phyloP scores from a whole-genome alignment of 2,888 invertebrate species.

The Luperina nickerlii region DNA sequence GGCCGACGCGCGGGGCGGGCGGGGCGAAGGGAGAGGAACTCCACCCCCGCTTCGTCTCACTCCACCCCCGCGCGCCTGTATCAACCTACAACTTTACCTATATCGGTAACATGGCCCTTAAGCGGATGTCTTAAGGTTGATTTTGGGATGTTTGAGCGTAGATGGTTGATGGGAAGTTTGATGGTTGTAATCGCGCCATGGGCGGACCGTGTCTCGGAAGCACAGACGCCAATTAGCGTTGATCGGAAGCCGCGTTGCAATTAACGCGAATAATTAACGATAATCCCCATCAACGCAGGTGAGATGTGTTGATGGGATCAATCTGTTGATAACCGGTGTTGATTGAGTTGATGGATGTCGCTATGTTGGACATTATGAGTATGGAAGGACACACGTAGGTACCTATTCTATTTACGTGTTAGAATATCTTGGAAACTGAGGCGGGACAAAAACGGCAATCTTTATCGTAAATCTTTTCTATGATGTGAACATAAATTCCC shows the following conservation, averaged over 20 bases:
- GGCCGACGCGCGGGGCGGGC: constrained; percentile 83
- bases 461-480: neutral
- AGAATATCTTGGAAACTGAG: neutral
- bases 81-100: constrained; percentile 81
- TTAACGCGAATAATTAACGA: constrained; percentile 82
- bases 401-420: neutral
- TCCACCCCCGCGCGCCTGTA: constrained; percentile 81
- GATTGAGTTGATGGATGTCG: constrained; percentile 11
- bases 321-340: constrained; percentile 54
- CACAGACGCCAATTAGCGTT: constrained; percentile 87
- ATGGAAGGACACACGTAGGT: neutral
- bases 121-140: constrained; percentile 68
- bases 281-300: constrained; percentile 67
- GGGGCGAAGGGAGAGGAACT: constrained; percentile 82
- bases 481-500: neutral
- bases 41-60: constrained; percentile 83
- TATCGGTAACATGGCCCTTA: constrained; percentile 77
- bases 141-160: constrained; percentile 70
- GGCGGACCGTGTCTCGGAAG: constrained; percentile 86
- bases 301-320: constrained; percentile 62
- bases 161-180: constrained; percentile 76
- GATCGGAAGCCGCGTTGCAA: constrained; percentile 81
- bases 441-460: neutral
- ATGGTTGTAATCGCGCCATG: constrained; percentile 88
- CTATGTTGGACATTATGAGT: neutral